phyloP scores from a whole-genome alignment of 1,140 invertebrate species.

The Anastrepha obliqua region DNA sequence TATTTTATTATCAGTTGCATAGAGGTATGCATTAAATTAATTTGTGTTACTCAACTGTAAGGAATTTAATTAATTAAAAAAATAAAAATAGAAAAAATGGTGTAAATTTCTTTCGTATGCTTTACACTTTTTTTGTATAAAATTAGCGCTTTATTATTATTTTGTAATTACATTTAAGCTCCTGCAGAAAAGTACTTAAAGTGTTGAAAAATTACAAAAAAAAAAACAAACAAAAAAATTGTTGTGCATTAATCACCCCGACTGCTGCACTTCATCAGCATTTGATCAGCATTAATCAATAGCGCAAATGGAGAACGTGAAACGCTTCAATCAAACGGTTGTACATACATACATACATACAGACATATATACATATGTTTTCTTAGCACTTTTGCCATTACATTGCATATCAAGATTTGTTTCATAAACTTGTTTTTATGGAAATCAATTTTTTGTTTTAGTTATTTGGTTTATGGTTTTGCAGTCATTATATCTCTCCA shows the following conservation, averaged over 20 bases:
- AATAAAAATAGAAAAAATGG: no score
- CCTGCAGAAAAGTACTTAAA: no score
- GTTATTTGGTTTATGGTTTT: conserved; percentile 52
- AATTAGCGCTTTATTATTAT: no score
- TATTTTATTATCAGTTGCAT: not conserved
- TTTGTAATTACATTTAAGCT: no score
- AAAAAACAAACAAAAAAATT: no score
- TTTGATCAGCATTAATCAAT: no score
- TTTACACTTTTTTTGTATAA: no score
- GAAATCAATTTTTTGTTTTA: not conserved
- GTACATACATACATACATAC: not conserved
- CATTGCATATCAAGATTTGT: conserved; percentile 47
- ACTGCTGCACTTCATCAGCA: no score
- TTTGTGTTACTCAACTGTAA: not conserved
- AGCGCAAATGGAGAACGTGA: not conserved
- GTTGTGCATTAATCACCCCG: no score
- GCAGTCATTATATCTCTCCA: conserved; percentile 61
- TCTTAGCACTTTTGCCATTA: conserved; percentile 31
- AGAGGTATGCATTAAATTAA: not conserved
- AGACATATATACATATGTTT: not conserved
- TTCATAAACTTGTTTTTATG: conserved; percentile 2
- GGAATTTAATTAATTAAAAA: not conserved
- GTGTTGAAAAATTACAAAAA: no score
- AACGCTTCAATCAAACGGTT: not conserved
- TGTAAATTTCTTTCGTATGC: no score